Base-by-base conservation (phyloP, 1,140 invertebrate genomes). In the Mylabris phalerata region DNA sequence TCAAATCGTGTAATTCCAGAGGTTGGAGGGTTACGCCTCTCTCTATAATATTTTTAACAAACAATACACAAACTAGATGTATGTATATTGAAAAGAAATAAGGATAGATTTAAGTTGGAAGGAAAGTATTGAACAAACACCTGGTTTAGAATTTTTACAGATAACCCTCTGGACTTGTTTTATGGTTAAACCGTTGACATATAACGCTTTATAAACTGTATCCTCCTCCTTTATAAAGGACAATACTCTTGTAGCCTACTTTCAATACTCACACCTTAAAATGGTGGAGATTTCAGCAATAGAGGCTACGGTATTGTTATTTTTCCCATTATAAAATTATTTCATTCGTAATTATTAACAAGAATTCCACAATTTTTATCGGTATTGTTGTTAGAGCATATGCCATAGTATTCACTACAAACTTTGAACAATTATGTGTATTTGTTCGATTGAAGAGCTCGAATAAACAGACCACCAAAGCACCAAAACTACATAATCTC, bases 1-100 rank as follows among this genome's bases (percentile, higher is more conserved):
- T 69, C 65, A 69, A 69, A 69, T 69, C 64, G 66, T 49, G 61
- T 69, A 69, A 69, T 69, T 67, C 67, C 65, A 66, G 66, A 67
- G 67, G 67, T 58, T 66, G 67, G 67, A 60, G 59, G 57, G 67
- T 50, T 66, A 63, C 67, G 64, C 67, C 67, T 66, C 50, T 32
- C 32, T 32, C 32, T 7, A 19, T 13, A 45, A 41, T 45, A 26
- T 32, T 49, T 38, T 58, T 56, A 58, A 58, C 52, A 61, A 58
- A 50, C 51, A 60, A 57, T 32, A 32, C 32, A 19, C 19, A 19
- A 19, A 19, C 19, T 19, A 19, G 19, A 19, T 19, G 19, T 19
- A 19, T 19, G 48, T 27, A 50, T 50, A 39, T 26, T 59, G 58
- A 65, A 58, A 63, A 63, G 60, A 56, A 63, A 60, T 49, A 59